phyloP scores from a whole-genome alignment of 2,113 vertebrate species.

The Bagarius yarrelli region DNA sequence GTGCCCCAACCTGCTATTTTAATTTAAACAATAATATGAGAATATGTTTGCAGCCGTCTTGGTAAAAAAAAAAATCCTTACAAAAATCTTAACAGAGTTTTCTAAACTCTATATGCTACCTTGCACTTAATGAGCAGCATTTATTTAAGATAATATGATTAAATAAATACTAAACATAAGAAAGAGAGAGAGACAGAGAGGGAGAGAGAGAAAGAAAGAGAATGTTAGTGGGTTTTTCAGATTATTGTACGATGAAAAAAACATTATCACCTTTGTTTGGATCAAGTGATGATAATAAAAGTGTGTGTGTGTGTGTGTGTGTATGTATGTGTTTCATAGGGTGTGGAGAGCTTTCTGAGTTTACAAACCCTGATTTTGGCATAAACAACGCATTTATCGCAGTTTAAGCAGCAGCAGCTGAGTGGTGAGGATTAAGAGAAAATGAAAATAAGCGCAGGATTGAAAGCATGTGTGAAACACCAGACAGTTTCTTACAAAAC shows the following conservation, averaged over 20 bases:
- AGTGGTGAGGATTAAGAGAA: constrained; percentile 19
- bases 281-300: constrained; percentile 14
- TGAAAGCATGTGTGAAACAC: constrained; percentile 41
- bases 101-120: neutral
- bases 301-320: neutral
- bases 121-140: neutral
- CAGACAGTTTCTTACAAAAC: neutral
- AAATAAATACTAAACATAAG: no score
- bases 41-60: no score
- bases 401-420: constrained; percentile 25
- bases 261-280: constrained; percentile 22
- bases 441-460: constrained; percentile 35
- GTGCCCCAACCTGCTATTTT: neutral
- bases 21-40: no score
- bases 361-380: constrained; percentile 35
- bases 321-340: neutral
- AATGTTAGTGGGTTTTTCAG: neutral
- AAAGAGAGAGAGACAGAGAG: no score
- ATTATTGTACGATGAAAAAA: neutral
- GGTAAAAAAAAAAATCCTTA: no score
- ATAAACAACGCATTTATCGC: constrained; percentile 34
- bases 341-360: constrained; percentile 21
- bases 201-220: neutral
- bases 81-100: neutral
- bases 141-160: no score